A percentile compares a stretch with the other conserved stretches of the same genome.
Evolutionary conservation across 2,797 vertebrate genomes (phyloP).

Genomic region (Notolabrus celidotus): DNA sequence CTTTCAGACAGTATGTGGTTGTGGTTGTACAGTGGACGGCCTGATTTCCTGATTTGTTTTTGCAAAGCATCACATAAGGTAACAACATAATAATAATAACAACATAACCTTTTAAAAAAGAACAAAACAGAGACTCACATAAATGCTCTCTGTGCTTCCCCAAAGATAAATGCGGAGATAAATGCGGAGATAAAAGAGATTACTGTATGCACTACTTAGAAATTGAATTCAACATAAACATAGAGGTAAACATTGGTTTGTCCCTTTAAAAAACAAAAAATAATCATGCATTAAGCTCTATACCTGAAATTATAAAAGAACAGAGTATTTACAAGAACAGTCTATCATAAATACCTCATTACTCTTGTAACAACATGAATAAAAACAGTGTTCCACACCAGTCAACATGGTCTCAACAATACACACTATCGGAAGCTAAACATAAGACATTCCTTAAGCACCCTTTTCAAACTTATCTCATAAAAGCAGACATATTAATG

Average conservation of each 20-base stretch:
- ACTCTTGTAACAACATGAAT: background rate
- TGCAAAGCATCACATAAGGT: constrained; percentile 4
- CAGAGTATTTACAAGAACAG: background rate
- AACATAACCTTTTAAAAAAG: constrained; percentile 8
- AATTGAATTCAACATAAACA: constrained; percentile 1
- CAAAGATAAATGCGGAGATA: background rate
- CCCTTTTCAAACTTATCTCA: background rate
- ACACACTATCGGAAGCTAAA: background rate
- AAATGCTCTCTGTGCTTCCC: background rate
- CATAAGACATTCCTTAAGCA: background rate
- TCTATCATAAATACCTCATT: background rate
- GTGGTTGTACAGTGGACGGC: background rate
- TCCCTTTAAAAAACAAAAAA: background rate
- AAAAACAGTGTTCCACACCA: background rate
- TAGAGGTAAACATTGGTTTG: background rate
- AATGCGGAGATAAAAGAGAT: background rate
- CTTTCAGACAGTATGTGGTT: background rate
- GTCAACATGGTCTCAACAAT: background rate
- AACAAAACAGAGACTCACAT: constrained; percentile 10
- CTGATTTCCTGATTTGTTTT: background rate
- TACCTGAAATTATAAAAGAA: background rate
- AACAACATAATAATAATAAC: constrained; percentile 6
- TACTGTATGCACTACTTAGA: background rate
- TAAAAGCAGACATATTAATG: background rate
- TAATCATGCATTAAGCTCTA: background rate